Evolutionary conservation across 92 coral and sea anemone genomes (phyloP).

Genomic region (Bergia puertoricense): DNA sequence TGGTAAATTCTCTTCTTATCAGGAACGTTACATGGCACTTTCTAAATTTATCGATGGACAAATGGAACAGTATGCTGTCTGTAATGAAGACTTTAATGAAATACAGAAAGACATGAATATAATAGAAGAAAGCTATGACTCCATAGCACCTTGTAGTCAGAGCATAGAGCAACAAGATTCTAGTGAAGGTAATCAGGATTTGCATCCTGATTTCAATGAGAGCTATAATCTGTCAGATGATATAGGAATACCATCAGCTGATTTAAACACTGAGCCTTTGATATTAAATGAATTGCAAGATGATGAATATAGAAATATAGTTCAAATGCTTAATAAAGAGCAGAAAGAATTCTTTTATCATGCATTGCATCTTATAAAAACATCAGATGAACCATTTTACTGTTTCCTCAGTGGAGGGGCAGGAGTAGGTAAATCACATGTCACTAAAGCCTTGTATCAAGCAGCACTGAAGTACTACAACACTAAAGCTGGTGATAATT

Average conservation of each 20-base stretch:
- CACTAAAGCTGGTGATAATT: constrained; percentile 22
- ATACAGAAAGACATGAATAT: not conserved
- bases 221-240: not conserved
- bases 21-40: not conserved
- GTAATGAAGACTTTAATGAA: too few species aligned
- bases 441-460: constrained; percentile 51
- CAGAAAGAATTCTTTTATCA: constrained; percentile 63
- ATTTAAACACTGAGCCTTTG: not conserved
- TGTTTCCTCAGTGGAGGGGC: constrained; percentile 73
- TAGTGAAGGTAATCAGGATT: constrained; percentile 30
- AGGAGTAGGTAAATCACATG: constrained; percentile 78
- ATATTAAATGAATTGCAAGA: too few species aligned
- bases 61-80: too few species aligned
- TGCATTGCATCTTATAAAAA: constrained; percentile 61
- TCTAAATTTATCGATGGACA: not conserved
- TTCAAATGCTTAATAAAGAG: not conserved
- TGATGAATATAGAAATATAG: too few species aligned
- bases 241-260: constrained; percentile 12
- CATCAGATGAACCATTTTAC: constrained; percentile 66
- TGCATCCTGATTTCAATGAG: not conserved
- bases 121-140: constrained; percentile 14
- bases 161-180: constrained; percentile 16
- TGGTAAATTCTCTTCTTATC: not conserved
- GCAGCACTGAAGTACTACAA: not conserved
- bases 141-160: constrained; percentile 4